Evolutionary conservation across 2,797 vertebrate species (phyloP).

Genomic region (Karalla daura): DNA sequence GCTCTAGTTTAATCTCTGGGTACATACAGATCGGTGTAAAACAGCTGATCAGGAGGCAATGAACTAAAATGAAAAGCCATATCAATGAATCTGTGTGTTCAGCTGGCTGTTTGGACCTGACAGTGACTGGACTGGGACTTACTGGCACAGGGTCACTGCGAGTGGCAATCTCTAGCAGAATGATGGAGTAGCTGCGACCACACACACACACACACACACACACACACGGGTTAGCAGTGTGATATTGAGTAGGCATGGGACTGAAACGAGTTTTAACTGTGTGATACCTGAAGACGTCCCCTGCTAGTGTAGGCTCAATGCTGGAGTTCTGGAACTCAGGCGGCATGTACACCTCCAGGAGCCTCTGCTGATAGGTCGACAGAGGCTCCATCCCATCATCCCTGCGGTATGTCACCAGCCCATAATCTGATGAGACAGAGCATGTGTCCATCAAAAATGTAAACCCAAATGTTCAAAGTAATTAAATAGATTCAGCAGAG

Average conservation of each 20-base stretch:
- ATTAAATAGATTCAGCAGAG: no score
- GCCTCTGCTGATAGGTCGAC: slow-evolving; percentile 77
- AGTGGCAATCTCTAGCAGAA: slow-evolving; percentile 89
- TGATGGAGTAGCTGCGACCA: slow-evolving; percentile 85
- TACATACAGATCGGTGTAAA: no score
- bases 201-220: neutral
- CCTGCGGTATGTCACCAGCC: slow-evolving; percentile 83
- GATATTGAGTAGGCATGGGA: neutral
- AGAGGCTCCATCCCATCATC: slow-evolving; percentile 77
- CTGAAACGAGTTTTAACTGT: no score
- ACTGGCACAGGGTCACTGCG: slow-evolving; percentile 85
- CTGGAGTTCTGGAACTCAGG: slow-evolving; percentile 81
- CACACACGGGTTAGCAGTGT: neutral
- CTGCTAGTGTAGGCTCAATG: slow-evolving; percentile 79
- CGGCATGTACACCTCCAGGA: slow-evolving; percentile 82
- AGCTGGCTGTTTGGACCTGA: neutral
- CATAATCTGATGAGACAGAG: slow-evolving; percentile 81
- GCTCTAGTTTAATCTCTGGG: no score
- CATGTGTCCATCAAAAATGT: neutral
- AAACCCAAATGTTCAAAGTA: neutral
- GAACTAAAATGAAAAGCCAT: neutral
- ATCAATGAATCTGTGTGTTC: neutral
- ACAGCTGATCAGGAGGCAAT: no score
- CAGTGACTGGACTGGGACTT: slow-evolving; percentile 60
- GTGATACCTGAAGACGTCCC: slow-evolving; percentile 87